Base-by-base conservation (phyloP, 2,113 vertebrate genomes). In the Recurvirostra avosetta region DNA sequence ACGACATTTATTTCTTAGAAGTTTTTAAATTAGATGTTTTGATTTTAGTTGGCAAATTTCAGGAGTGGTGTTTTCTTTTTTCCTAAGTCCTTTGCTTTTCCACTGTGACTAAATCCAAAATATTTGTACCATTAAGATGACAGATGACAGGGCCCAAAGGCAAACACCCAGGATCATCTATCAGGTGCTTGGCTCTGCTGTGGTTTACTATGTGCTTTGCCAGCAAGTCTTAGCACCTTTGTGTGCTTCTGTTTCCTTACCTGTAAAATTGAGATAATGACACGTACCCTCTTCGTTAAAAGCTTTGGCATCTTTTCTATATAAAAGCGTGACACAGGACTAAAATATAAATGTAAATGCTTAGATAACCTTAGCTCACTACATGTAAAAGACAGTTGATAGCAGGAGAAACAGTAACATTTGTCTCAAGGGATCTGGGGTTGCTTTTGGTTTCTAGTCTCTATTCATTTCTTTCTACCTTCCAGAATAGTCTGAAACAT, bases 91-190 rank as follows among this genome's bases (percentile, higher is more conserved):
- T 78, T 43, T 91, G 77, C n/a, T 95, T 92, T 94, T 82, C 75
- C 55, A 95, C 50, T 41, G 55, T 62, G 84, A 94, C 86, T 89
- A 75, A 94, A 92, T 59, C 87, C 91, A 91, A 94, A 97, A 76
- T 55, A 66, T 91, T 94, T 94, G 84, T 45, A 66, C 86, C 84
- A 73, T 94, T 95, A 89, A 70, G 91, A 92, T 77, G 95, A 92
- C 92, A 97, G 86, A 92, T 86, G 89, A 94, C 88, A 91, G 2
- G 27, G 78, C 96, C 90, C 92, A 94, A 91, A 95, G 91, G 91
- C 92, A 92, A 96, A 94, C 84, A 85, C 94, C 41, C 50, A 53
- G 50, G 76, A 93, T 79, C 96, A 76, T 86, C 92, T 88, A 85
- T 96, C 94, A 91, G 92, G 93, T 90, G 77, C 71, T 45, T 83